Evolutionary conservation across 1,140 invertebrate species (phyloP), one percentile per base, ranked within the genome.

Genomic region (Leptinotarsa undecemlineata): DNA sequence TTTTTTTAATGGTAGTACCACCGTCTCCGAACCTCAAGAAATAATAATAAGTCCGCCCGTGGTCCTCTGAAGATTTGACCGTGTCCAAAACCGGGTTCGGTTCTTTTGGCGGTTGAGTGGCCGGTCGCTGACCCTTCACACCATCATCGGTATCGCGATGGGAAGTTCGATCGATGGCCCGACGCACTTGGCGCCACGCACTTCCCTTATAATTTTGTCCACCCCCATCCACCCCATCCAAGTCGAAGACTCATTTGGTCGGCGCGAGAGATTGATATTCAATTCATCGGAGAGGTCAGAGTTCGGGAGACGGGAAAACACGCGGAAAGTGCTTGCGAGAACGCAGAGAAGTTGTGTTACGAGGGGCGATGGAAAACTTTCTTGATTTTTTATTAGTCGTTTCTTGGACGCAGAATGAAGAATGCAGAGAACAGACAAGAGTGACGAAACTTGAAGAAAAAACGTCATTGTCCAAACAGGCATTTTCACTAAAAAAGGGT

Each of bases 111-210:
- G 14, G 66, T 68, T 68, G 66, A 68, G 13, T 68, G 66, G 19
- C 66, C 66, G 66, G 66, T 68, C 66, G 66, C 23, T 47, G 66
- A 68, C 66, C 66, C 42, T 68, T 68, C 33, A 68, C 19, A 68
- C 63, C 26, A 33, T 15, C 63, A 66, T 21, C 20, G 14, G 60
- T 21, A 62, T 23, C 33, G 20, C 20, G 19, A 21, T 23, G 11
- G 21, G 15, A 42, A 42, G 66, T 8, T 48, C 14, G 42, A 42
- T 33, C 66, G 15, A 64, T 20, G 19, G 23, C 21, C 3, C 63
- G 63, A 66, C 14, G 63, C n/a, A 21, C 63, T 66, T 23, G 15
- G 51, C n/a, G 20, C 19, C 63, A 66, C 63, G 63, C 19, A 66
- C 21, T 66, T 66, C 63, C 63, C 20, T 33, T 20, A 66, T 66